Evolutionary conservation across 23 tunicate species (phyloP), one percentile per base, ranked within the genome.

Genomic region (Trididemnum nubilum): DNA sequence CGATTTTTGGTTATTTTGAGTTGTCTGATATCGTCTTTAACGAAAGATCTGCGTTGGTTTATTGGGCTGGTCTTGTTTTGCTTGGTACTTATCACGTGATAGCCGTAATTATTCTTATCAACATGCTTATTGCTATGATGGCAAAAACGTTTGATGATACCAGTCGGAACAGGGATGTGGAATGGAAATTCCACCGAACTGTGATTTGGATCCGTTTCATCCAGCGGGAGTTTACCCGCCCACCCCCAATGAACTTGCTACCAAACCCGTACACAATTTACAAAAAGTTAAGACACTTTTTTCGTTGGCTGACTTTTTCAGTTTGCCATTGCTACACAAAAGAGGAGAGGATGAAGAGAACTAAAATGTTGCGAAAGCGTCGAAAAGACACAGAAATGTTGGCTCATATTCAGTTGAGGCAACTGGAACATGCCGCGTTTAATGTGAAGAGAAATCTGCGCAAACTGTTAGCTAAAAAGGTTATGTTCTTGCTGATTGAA

Each of bases 41-140:
- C 2, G 85, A 80, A 18, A 71, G 64, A 31, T 88, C 78, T 28
- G 31, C 65, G 0, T 71, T 75, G 49, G 88, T 90, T 5, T 83
- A 92, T 35, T 33, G 66, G 35, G 67, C 65, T 2, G 90, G 78
- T 1, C 29, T 36, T 0, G 35, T 76, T 5, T 37, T 85, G 15
- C 28, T 85, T 15, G 77, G 54, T 18, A 39, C 58, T 36, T 93
- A 93, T 49, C 93, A 88, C 77, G 87, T 93, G 32, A 61, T 81
- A 1, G 98, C 93, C 21, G 80, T 88, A 52, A 93, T 93, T 35
- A 90, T 93, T 9, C 57, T 93, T 76, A 61, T 93, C 25, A 93
- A 93, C 86, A 93, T 88, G 93, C 66, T 93, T 33, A 93, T 93
- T 52, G 98, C 98, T 2, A 93, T 93, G 98, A 93, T 93, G 98